A percentile compares a stretch with the other conserved stretches of the same genome.
These are phyloP conservation scores for Apoderus coryli DNA, from an alignment of 2,888 invertebrate genomes.

Conservation along the genomic window DNA sequence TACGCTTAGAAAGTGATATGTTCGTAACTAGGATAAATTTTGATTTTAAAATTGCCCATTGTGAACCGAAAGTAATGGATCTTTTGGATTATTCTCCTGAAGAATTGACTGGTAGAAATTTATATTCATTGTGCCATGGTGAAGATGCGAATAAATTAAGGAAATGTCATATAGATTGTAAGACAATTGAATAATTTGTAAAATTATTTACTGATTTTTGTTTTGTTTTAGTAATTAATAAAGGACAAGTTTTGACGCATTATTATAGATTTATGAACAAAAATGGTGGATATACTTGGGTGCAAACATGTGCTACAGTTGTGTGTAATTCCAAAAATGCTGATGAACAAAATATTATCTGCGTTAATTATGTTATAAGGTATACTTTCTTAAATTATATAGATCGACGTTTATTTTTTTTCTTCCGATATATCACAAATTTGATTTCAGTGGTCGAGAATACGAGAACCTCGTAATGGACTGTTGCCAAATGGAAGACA, in stretches of 20 bases:
- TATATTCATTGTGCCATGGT: constrained; percentile 90
- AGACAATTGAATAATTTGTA: constrained; percentile 36
- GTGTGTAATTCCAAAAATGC: constrained; percentile 91
- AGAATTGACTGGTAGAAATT: constrained; percentile 83
- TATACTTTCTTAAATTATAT: constrained; percentile 31
- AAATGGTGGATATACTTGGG: constrained; percentile 90
- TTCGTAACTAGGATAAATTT: constrained; percentile 93
- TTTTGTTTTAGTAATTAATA: constrained; percentile 64
- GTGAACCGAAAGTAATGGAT: constrained; percentile 92
- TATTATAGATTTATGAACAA: constrained; percentile 95
- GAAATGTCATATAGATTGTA: constrained; percentile 91
- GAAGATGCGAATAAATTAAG: constrained; percentile 89
- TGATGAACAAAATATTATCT: constrained; percentile 94
- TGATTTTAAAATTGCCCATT: constrained; percentile 92
- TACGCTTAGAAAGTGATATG: constrained; percentile 87
- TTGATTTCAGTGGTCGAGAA: constrained; percentile 60
- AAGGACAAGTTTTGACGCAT: constrained; percentile 92
- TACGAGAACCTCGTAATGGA: constrained; percentile 86
- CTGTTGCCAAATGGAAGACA: constrained; percentile 81
- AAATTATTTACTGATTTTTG: constrained; percentile 14
- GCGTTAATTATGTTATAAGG: constrained; percentile 96
- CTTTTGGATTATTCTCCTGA: constrained; percentile 86
- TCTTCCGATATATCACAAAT: too few relatives aligned
- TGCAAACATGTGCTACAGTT: constrained; percentile 93
- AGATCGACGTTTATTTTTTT: neutral